Conservation (phyloP, 2,888 invertebrate genomes). For the Drosophila macrospina region DNA sequence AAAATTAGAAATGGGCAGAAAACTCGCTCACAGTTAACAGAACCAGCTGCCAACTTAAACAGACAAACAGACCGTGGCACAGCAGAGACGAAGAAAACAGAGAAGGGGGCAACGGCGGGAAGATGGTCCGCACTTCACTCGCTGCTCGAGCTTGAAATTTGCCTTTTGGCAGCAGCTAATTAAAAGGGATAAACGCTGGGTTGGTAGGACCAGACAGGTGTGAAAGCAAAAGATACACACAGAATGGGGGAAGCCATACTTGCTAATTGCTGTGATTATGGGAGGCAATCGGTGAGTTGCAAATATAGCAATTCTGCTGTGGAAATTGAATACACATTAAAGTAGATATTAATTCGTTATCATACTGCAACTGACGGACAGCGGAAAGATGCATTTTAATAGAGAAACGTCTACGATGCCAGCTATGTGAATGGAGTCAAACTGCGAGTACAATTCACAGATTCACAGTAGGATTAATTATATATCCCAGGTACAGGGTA, state of each 20-base stretch:
- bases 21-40: slow-evolving; percentile 31
- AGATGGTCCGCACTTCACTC: slow-evolving; percentile 55
- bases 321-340: neutral
- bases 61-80: slow-evolving; percentile 50
- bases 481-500: no score
- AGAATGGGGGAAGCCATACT: slow-evolving; percentile 54
- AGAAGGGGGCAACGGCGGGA: neutral
- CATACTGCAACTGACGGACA: neutral
- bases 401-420: no score
- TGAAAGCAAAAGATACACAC: slow-evolving; percentile 51
- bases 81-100: neutral
- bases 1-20: slow-evolving; percentile 73
- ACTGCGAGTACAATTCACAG: no score
- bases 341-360: neutral
- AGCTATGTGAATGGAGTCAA: no score
- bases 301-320: slow-evolving; percentile 18
- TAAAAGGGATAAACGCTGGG: slow-evolving; percentile 69
- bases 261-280: slow-evolving; percentile 76
- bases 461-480: no score
- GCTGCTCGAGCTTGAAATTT: slow-evolving; percentile 57
- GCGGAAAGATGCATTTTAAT: no score
- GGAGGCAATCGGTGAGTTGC: slow-evolving; percentile 30
- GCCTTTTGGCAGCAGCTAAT: slow-evolving; percentile 75
- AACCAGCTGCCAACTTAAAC: slow-evolving; percentile 63
- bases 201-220: slow-evolving; percentile 64